Base-by-base conservation (phyloP, 2,113 vertebrate genomes). In the Pteruthius melanotis region DNA sequence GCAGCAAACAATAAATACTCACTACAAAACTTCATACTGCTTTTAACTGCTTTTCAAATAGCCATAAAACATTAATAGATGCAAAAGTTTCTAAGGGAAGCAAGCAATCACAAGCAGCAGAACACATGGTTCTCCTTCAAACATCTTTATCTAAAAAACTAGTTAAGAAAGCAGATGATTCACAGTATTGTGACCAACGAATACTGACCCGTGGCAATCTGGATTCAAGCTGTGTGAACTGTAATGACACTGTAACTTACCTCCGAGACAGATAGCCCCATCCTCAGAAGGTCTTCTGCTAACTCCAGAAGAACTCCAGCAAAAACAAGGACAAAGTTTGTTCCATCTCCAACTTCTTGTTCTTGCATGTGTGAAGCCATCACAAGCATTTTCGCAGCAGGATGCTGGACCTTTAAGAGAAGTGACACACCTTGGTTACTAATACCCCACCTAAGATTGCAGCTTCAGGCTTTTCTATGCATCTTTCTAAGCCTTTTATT, bases 311-410 rank as follows among this genome's bases (percentile, higher is more conserved):
- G 99, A 68, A 99, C 98, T 50, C 99, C 99, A 60, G 99, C 99
- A 96, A 99, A 99, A 77, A 99, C 98, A 96, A 99, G 98, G 23
- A 99, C 99, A 86, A 99, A 99, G 95, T 99, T 99, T n/a, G 99
- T 99, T 42, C 99, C 99, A 40, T 99, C 99, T 24, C 99, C 99
- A 40, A 99, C 99, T 96, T 99, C 99, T 92, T 99, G 99, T 63
- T 99, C 99, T 96, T 99, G 99, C 99, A 99, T 99, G 89, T 99
- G 99, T 57, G 99, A 99, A 10, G 99, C 99, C 99, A 99, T 99
- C 35, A 99, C 99, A 23, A 99, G 97, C 99, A 99, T 99, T 98
- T 99, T 99, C 6, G 99, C 99, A 63, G 99, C 99, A 53, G 99
- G 99, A 96, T 99, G 99, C 89, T 99, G 99, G 47, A 99, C 99